Evolutionary conservation across 2,797 vertebrate species (phyloP).

Genomic region (Girardinus metallicus): DNA sequence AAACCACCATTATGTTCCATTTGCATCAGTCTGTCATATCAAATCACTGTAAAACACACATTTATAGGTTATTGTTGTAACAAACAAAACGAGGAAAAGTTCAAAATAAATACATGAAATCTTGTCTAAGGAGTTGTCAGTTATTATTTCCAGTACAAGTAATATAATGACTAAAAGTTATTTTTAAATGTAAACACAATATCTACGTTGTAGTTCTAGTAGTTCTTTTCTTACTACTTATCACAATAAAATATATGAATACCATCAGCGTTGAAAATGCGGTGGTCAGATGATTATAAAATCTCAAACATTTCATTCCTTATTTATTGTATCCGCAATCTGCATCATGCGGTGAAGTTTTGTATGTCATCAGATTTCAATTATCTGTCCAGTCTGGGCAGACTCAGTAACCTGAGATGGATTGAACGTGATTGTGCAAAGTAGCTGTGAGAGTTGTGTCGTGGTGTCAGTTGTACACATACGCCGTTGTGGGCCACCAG

Average conservation of each 20-base stretch:
- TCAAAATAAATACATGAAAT: not conserved
- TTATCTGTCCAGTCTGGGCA: conserved; percentile 21
- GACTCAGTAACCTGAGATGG: conserved; percentile 57
- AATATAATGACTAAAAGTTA: not conserved
- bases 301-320: not conserved
- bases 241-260: not conserved
- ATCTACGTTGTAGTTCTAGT: not conserved
- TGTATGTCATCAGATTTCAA: conserved; percentile 54
- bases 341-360: not conserved
- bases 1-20: not conserved
- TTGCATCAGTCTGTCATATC: not conserved
- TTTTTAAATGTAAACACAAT: not conserved
- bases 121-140: not conserved
- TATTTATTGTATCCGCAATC: not conserved
- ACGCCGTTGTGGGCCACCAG: conserved; percentile 43
- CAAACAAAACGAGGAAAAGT: not conserved
- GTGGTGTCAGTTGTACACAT: conserved; percentile 40
- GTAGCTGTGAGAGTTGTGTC: conserved; percentile 39
- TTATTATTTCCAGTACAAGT: not conserved
- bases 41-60: not conserved
- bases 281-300: not conserved
- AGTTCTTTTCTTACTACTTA: not conserved
- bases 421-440: conserved; percentile 53
- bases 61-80: not conserved
- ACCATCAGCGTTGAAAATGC: not conserved